Percentiles rank a stretch among this genome's conserved stretches.
Conservation (phyloP, 2,888 invertebrate species). For the Tupiocoris notatus region DNA sequence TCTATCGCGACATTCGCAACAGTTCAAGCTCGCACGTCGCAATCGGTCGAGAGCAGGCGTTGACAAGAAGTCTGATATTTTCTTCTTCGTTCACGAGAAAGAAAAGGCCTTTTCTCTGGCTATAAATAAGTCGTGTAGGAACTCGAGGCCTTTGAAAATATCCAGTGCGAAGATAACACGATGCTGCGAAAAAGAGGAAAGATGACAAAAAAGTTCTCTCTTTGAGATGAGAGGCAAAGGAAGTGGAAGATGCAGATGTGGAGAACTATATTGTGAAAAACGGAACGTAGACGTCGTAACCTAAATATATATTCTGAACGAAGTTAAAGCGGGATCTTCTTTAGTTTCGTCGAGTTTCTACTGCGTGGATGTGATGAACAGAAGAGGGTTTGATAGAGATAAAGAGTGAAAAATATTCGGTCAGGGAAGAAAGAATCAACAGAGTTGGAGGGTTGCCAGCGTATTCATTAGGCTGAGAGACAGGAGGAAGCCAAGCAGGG, state of each 20-base stretch:
- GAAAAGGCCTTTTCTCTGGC: not conserved
- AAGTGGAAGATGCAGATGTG: not conserved
- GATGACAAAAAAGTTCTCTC: not conserved
- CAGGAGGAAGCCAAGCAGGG: not conserved
- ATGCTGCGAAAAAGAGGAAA: not conserved
- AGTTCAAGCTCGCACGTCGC: not conserved
- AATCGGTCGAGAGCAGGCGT: not conserved
- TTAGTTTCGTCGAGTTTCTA: not conserved
- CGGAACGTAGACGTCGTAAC: not conserved
- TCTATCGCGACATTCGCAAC: not conserved
- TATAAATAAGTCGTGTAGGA: not conserved
- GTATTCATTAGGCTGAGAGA: conserved; percentile 20
- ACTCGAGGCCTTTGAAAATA: not conserved
- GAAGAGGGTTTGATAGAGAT: not conserved
- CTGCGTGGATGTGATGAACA: not conserved
- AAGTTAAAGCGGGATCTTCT: not conserved
- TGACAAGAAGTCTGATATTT: not conserved
- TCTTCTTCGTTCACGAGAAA: not conserved
- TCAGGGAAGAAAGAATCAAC: conserved; percentile 27
- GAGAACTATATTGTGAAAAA: not conserved
- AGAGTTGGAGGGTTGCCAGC: conserved; percentile 32
- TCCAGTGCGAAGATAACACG: not conserved
- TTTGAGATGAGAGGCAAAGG: not conserved
- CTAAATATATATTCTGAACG: not conserved
- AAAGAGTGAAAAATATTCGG: not conserved